phyloP scores from a whole-genome alignment of 1,140 invertebrate species.

The Steinernema feltiae region DNA sequence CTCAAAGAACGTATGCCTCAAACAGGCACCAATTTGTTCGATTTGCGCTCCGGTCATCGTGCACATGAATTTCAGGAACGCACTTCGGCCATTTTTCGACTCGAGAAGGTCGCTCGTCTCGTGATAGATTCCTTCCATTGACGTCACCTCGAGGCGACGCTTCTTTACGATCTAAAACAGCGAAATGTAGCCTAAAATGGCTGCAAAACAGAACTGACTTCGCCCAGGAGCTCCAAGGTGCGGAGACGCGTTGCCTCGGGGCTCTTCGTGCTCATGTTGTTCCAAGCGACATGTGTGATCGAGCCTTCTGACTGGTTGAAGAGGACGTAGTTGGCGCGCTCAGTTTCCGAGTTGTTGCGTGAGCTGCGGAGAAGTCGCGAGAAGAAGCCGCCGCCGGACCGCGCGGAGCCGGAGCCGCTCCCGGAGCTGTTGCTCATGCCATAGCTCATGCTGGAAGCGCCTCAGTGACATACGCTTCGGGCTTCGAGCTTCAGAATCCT shows the following conservation, averaged over 20 bases:
- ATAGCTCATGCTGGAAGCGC: slow-evolving; percentile 1
- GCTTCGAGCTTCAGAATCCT: too few relatives aligned
- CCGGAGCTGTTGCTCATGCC: background rate
- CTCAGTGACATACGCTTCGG: background rate
- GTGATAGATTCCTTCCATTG: slow-evolving; percentile 4
- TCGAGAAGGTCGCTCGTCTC: background rate
- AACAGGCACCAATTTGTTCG: slow-evolving; percentile 2
- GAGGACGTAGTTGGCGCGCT: background rate
- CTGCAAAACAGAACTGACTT: background rate
- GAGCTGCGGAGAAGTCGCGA: background rate
- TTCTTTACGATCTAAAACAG: background rate
- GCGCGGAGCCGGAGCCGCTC: background rate
- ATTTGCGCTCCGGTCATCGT: background rate
- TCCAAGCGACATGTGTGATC: background rate
- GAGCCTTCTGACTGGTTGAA: background rate
- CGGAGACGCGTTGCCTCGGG: background rate
- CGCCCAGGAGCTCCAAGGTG: background rate
- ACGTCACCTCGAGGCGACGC: slow-evolving; percentile 3
- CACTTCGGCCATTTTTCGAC: background rate
- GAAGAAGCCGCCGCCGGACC: background rate
- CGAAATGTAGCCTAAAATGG: background rate
- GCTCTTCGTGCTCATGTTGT: slow-evolving; percentile 7
- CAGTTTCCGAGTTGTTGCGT: background rate
- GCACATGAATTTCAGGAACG: background rate
- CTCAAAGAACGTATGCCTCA: background rate